Evolutionary conservation across 2,113 vertebrate species (phyloP).

Genomic region (Numenius arquata): DNA sequence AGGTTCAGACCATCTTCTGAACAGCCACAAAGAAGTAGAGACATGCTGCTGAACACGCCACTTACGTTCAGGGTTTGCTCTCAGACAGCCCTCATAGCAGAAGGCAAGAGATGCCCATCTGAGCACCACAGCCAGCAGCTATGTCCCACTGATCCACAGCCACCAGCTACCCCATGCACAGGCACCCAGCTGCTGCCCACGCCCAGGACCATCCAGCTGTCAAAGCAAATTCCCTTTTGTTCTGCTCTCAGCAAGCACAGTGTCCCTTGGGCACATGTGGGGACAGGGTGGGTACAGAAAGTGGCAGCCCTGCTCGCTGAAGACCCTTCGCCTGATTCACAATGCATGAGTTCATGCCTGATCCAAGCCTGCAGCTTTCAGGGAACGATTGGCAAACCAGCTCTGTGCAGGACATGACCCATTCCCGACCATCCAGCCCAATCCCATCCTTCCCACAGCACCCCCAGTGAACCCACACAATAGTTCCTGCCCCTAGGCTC

Average conservation of each 20-base stretch:
- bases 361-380: neutral
- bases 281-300: neutral
- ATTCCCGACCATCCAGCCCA: accelerated
- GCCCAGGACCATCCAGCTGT: neutral
- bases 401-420: neutral
- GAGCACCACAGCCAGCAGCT: neutral
- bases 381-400: accelerated
- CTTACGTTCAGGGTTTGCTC: neutral
- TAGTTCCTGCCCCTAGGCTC: neutral
- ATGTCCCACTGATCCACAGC: accelerated
- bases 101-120: neutral
- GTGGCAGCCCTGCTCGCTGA: neutral
- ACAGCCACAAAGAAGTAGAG: neutral
- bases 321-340: neutral
- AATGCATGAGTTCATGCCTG: accelerated
- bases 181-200: neutral
- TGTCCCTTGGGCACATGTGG: neutral
- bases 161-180: accelerated
- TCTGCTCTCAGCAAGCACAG: neutral
- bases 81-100: neutral
- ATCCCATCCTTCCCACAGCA: neutral
- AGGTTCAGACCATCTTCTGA: neutral
- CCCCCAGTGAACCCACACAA: accelerated
- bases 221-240: neutral
- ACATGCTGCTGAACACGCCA: neutral